phyloP scores from a whole-genome alignment of 2,797 vertebrate genomes.

The Forpus xanthops region DNA sequence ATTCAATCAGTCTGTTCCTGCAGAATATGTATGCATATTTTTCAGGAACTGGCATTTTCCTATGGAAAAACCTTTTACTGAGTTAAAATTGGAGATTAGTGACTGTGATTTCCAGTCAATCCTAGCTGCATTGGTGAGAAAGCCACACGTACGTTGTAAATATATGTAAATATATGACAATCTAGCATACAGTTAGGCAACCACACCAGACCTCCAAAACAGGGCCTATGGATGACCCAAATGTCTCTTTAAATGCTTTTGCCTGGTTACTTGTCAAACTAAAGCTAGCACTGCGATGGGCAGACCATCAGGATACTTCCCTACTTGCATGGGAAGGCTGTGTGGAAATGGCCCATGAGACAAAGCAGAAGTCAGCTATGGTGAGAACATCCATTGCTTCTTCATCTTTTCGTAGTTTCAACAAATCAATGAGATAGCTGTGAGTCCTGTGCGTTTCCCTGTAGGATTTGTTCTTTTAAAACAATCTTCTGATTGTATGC shows the following conservation, averaged over 20 bases:
- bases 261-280: background rate
- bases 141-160: background rate
- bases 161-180: background rate
- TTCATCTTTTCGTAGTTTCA: background rate
- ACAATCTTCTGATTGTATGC: background rate
- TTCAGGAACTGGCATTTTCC: conserved; percentile 33
- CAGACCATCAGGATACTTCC: background rate
- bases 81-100: background rate
- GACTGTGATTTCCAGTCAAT: background rate
- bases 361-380: background rate
- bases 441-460: background rate
- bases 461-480: background rate
- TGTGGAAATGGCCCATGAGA: background rate
- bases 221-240: background rate
- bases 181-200: background rate
- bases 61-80: background rate
- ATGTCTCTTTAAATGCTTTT: background rate
- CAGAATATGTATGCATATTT: conserved; percentile 6
- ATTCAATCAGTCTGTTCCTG: conserved; percentile 34
- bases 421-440: background rate
- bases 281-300: background rate
- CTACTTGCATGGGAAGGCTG: background rate
- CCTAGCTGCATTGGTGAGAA: background rate
- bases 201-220: background rate
- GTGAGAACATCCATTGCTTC: background rate